Base-by-base conservation (phyloP, 2,888 invertebrate species). In the Hypolimnas misippus region DNA sequence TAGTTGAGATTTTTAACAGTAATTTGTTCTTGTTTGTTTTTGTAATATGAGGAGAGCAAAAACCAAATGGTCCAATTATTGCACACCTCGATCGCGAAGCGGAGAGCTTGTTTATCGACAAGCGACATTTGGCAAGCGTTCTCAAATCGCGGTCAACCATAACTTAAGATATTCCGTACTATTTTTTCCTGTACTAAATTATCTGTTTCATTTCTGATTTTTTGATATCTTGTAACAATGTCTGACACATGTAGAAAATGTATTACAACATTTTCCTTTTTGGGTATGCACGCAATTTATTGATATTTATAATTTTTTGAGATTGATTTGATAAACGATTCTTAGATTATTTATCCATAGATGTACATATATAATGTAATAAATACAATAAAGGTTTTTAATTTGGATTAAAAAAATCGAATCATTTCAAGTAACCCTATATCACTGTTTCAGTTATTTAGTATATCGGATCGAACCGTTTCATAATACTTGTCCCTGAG, bases 401-500 rank as follows among this genome's bases (percentile, higher is more conserved):
- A 42, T 46, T 21, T 3, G 19, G 1, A 19, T 44, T 21, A n/a
- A 12, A n/a, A 25, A 21, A 21, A n/a, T n/a, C 5, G 5, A 7
- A 21, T 19, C 19, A n/a, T 21, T 46, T 51, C 57, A 38, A 57
- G 42, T 14, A 21, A 29, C 53, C 55, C 12, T 67, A 64, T 31
- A 46, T 53, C 57, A 40, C 25, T 44, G 65, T 54, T 52, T 49
- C 19, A 19, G 56, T 61, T 62, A 61, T 61, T 57, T 38, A 31
- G 58, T 50, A 55, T 59, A 44, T 52, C 56, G 44, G 55, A 63
- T 66, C 57, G 42, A 49, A 46, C 42, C 38, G 60, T 62, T 62
- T 62, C 62, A 57, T 67, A 67, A 65, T 65, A 56, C 65, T 49
- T 40, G 66, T 59, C 54, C 33, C 67, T 57, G 57, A 57, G 55